Conservation (phyloP, 1,140 invertebrate species). For the Chlorops oryzae region DNA sequence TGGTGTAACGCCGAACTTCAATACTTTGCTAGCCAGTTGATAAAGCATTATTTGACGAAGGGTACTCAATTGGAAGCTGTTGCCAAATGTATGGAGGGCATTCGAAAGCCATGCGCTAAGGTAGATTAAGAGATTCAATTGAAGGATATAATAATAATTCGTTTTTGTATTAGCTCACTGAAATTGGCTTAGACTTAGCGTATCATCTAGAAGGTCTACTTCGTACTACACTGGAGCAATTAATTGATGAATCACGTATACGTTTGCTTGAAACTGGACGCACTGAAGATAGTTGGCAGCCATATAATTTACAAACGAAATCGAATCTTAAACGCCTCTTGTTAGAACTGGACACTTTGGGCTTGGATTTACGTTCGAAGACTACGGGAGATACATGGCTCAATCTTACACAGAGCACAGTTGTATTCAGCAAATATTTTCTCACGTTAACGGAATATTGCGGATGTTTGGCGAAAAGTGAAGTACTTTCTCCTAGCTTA, state of each 20-base stretch:
- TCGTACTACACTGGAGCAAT: slow-evolving; percentile 56
- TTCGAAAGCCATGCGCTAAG: slow-evolving; percentile 69
- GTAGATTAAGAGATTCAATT: slow-evolving; percentile 41
- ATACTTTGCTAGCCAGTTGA: slow-evolving; percentile 72
- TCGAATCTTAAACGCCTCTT: slow-evolving; percentile 51
- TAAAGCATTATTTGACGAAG: slow-evolving; percentile 86
- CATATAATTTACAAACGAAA: slow-evolving; percentile 60
- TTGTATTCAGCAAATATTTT: slow-evolving; percentile 41
- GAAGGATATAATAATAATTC: neutral
- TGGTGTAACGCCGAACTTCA: slow-evolving; percentile 87
- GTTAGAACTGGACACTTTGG: slow-evolving; percentile 49
- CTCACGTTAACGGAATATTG: slow-evolving; percentile 40
- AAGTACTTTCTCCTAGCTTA: slow-evolving; percentile 32
- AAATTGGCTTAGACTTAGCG: slow-evolving; percentile 60
- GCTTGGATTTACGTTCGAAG: slow-evolving; percentile 43
- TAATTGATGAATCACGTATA: slow-evolving; percentile 42
- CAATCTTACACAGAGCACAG: slow-evolving; percentile 42
- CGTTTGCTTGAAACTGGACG: slow-evolving; percentile 62
- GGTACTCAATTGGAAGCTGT: slow-evolving; percentile 77
- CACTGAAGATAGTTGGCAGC: slow-evolving; percentile 68
- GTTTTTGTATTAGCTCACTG: slow-evolving; percentile 47
- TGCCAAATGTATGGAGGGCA: slow-evolving; percentile 77
- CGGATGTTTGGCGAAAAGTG: slow-evolving; percentile 37
- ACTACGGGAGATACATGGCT: slow-evolving; percentile 46
- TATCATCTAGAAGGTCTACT: slow-evolving; percentile 79